Percentiles rank a stretch among this genome's conserved stretches.
Conservation (phyloP, 2,888 invertebrate genomes). For the Parascotia fuliginaria region DNA sequence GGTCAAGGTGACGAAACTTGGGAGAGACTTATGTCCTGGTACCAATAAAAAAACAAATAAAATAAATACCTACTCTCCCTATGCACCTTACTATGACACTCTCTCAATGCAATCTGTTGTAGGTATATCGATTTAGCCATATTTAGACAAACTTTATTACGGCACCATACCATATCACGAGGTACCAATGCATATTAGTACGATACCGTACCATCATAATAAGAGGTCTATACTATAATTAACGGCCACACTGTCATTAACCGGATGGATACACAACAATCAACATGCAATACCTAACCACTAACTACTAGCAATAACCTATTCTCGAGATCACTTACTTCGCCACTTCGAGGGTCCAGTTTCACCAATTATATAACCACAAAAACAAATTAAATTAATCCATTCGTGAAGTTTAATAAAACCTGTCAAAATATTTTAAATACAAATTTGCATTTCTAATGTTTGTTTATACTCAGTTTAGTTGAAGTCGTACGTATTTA, state of each 20-base stretch:
- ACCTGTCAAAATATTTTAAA: background rate
- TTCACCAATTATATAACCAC: slow-evolving; percentile 26
- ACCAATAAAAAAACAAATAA: too few relatives aligned
- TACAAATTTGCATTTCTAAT: background rate
- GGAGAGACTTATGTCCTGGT: too few relatives aligned
- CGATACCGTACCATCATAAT: too few relatives aligned
- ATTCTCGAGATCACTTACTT: slow-evolving; percentile 16
- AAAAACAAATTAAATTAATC: background rate
- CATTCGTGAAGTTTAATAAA: background rate
- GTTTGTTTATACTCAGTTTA: background rate
- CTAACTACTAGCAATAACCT: slow-evolving; percentile 2
- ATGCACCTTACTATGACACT: too few relatives aligned
- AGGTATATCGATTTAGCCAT: too few relatives aligned
- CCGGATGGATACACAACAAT: slow-evolving; percentile 29
- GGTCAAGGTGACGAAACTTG: too few relatives aligned
- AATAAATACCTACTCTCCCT: too few relatives aligned
- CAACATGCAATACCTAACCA: slow-evolving; percentile 29
- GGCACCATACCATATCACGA: too few relatives aligned
- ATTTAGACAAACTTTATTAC: too few relatives aligned
- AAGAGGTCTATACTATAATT: slow-evolving; percentile 64
- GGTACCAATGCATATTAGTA: too few relatives aligned
- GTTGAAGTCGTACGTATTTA: background rate
- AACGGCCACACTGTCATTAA: slow-evolving; percentile 56
- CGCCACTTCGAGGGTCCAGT: slow-evolving; percentile 14
- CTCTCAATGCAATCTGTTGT: background rate